Conservation (phyloP, 37 sponge, comb jelly and placozoan species). For the Beroe forskalii region DNA sequence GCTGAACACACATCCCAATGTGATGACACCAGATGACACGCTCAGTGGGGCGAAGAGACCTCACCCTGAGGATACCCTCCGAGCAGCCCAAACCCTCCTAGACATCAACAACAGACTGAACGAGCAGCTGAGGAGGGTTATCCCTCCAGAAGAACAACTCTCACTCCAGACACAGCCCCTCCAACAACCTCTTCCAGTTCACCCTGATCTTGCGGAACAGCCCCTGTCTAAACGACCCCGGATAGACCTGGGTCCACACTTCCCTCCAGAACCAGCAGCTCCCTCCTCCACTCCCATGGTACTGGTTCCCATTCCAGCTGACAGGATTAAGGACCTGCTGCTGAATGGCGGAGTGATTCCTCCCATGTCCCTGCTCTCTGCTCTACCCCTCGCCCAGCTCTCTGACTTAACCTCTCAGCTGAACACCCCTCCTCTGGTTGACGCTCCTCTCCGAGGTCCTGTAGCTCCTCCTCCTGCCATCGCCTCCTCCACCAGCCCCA, state of each 20-base stretch:
- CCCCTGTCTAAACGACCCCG: constrained; percentile 7
- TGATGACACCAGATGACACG: no score
- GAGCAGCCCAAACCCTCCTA: constrained; percentile 2
- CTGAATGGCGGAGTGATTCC: background rate
- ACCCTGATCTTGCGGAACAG: background rate
- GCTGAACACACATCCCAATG: no score
- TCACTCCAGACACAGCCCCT: no score
- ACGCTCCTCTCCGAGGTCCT: background rate
- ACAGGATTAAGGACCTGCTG: background rate
- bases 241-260: background rate
- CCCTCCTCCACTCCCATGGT: constrained; percentile 6
- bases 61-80: no score
- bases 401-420: background rate
- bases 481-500: background rate
- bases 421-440: background rate
- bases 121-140: background rate
- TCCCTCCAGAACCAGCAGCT: background rate
- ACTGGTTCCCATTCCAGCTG: background rate
- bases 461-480: background rate
- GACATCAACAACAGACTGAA: background rate
- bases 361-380: constrained; percentile 7
- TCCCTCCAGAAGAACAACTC: background rate
- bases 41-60: no score
- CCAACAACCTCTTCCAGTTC: no score
- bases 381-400: background rate